These are phyloP conservation scores for Drosophila seguyi DNA, from an alignment of 1,140 invertebrate genomes.

Conservation along the genomic window DNA sequence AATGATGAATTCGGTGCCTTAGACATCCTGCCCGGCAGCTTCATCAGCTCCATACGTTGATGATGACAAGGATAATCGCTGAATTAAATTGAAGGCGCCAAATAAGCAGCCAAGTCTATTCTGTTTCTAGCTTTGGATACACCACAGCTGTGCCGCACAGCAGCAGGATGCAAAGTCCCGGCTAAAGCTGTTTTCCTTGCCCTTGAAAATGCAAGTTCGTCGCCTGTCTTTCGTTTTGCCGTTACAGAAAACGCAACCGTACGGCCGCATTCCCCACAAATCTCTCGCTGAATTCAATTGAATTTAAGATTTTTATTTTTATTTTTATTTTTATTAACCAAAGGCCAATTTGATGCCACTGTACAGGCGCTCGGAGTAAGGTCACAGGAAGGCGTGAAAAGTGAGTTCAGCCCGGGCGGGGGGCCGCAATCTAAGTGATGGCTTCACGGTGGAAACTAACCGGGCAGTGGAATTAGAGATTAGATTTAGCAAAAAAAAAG, in stretches of 20 bases:
- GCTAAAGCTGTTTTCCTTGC: slow-evolving; percentile 11
- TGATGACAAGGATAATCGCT: neutral
- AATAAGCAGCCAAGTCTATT: slow-evolving; percentile 40
- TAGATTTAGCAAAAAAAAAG: too few species aligned
- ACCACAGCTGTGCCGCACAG: slow-evolving; percentile 12
- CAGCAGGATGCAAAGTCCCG: neutral
- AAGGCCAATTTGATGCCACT: slow-evolving; percentile 58
- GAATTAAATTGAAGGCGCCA: slow-evolving; percentile 71
- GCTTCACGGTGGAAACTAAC: neutral
- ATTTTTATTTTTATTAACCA: slow-evolving; percentile 68
- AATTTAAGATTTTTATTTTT: too few species aligned
- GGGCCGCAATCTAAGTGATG: neutral
- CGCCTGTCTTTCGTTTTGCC: slow-evolving; percentile 27
- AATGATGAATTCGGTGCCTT: slow-evolving; percentile 20
- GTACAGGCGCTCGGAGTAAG: slow-evolving; percentile 11
- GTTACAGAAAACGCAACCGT: neutral
- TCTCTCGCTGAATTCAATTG: slow-evolving; percentile 52
- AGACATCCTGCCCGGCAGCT: slow-evolving; percentile 40
- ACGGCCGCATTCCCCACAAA: neutral
- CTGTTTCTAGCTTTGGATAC: slow-evolving; percentile 11
- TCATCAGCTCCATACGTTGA: slow-evolving; percentile 17
- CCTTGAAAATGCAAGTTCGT: slow-evolving; percentile 13
- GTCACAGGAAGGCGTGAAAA: slow-evolving; percentile 57
- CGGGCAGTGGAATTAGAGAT: neutral
- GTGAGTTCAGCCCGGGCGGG: neutral